A percentile compares a stretch with the other conserved stretches of the same genome.
phyloP scores from a whole-genome alignment of 1,140 invertebrate genomes.

The Heliconius nattereri region DNA sequence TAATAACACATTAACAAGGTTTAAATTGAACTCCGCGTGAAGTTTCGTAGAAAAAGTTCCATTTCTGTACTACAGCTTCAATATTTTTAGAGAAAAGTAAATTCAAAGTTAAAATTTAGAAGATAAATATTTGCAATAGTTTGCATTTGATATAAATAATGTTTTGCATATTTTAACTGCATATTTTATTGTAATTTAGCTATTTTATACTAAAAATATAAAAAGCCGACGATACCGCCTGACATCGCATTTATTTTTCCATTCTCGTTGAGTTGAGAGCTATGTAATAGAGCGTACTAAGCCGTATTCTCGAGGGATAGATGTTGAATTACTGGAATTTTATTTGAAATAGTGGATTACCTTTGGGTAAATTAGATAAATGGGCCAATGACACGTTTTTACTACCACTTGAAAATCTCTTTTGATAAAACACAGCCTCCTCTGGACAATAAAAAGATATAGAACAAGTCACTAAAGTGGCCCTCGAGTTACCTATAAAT shows the following conservation, averaged over 20 bases:
- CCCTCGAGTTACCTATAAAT: background rate
- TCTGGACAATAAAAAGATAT: conserved; percentile 25
- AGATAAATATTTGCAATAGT: background rate
- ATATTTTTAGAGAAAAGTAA: background rate
- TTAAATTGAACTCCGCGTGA: conserved; percentile 17
- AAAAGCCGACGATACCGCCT: conserved; percentile 13
- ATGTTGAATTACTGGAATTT: conserved; percentile 46
- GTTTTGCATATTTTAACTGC: background rate
- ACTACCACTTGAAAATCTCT: conserved; percentile 37
- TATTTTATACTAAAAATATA: background rate
- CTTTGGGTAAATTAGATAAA: conserved; percentile 49
- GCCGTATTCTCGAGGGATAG: conserved; percentile 35
- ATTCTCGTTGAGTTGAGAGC: conserved; percentile 35
- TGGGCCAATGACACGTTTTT: conserved; percentile 41
- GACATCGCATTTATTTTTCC: conserved; percentile 38
- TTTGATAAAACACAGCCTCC: conserved; percentile 30
- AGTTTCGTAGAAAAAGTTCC: background rate
- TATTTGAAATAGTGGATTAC: conserved; percentile 49
- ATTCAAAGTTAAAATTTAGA: background rate
- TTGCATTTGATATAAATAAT: background rate
- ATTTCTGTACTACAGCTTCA: background rate
- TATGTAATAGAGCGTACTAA: conserved; percentile 36
- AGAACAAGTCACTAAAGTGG: background rate
- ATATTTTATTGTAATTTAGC: background rate
- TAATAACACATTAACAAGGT: conserved; percentile 31